phyloP scores from a whole-genome alignment of 2,797 vertebrate genomes.

The Chaetophractus vellerosus region DNA sequence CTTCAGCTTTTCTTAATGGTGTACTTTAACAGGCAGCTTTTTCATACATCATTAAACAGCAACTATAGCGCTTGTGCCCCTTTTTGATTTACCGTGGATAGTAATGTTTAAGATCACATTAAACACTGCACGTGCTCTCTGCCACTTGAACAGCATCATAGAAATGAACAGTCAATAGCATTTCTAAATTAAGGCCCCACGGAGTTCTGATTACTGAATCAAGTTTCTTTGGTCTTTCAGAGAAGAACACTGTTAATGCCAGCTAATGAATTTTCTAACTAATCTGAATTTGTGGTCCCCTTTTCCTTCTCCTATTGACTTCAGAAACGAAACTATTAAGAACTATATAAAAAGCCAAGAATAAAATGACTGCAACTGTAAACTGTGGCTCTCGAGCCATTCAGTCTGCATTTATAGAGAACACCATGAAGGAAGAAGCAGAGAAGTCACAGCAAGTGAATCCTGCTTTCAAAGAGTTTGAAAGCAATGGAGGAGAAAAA shows the following conservation, averaged over 20 bases:
- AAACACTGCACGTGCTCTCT: slow-evolving; percentile 88
- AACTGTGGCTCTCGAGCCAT: neutral
- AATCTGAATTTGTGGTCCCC: slow-evolving; percentile 84
- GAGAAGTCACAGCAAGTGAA: neutral
- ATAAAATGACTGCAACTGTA: neutral
- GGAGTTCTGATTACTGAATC: slow-evolving; percentile 86
- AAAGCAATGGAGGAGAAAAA: neutral
- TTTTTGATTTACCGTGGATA: slow-evolving; percentile 90
- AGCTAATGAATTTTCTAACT: slow-evolving; percentile 86
- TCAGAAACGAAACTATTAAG: slow-evolving; percentile 78
- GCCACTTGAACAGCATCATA: slow-evolving; percentile 88
- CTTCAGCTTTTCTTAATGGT: slow-evolving; percentile 94
- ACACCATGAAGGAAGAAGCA: neutral
- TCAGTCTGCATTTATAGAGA: neutral
- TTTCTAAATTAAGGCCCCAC: slow-evolving; percentile 88
- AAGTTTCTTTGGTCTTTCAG: slow-evolving; percentile 86
- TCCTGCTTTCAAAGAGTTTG: neutral
- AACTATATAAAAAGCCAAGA: slow-evolving; percentile 73
- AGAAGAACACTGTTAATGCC: slow-evolving; percentile 79
- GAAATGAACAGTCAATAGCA: slow-evolving; percentile 89
- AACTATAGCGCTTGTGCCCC: slow-evolving; percentile 87
- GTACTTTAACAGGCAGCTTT: slow-evolving; percentile 94
- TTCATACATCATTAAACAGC: slow-evolving; percentile 92
- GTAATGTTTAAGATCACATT: slow-evolving; percentile 91
- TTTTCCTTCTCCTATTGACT: slow-evolving; percentile 81